Evolutionary conservation across 2,113 vertebrate species (phyloP).

Genomic region (Rousettus leschenaultii): DNA sequence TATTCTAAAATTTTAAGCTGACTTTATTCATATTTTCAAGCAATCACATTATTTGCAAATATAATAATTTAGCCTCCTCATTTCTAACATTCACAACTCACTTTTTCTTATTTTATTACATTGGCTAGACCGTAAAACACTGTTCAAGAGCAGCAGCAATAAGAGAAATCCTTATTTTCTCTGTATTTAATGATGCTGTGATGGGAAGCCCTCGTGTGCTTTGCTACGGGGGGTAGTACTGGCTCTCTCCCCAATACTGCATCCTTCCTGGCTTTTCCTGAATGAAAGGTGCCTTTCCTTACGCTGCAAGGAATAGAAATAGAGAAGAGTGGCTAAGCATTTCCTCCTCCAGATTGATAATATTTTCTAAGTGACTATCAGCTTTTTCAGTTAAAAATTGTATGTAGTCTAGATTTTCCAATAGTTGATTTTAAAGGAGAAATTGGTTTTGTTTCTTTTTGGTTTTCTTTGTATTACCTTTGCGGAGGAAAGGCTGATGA

Average conservation of each 20-base stretch:
- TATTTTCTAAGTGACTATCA: background rate
- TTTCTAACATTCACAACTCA: background rate
- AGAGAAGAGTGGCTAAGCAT: background rate
- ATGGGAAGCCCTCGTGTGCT: background rate
- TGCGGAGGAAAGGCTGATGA: conserved; percentile 83
- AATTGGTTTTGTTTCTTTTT: background rate
- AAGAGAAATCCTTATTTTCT: background rate
- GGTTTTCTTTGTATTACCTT: conserved; percentile 73
- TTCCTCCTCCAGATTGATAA: background rate
- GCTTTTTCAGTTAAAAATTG: background rate
- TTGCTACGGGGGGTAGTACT: background rate
- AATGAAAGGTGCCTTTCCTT: background rate
- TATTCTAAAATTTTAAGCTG: background rate
- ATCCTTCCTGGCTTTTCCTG: background rate
- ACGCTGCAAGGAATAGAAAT: background rate
- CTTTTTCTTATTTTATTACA: background rate
- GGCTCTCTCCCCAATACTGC: background rate
- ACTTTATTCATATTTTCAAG: background rate
- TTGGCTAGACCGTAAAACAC: background rate
- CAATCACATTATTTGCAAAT: background rate
- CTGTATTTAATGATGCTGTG: background rate
- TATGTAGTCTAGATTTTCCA: background rate
- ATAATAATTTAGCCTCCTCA: background rate
- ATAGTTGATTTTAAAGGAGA: background rate
- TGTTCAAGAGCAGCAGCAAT: background rate